These are phyloP conservation scores for Empis livida DNA, from an alignment of 2,888 invertebrate species.

Conservation along the genomic window DNA sequence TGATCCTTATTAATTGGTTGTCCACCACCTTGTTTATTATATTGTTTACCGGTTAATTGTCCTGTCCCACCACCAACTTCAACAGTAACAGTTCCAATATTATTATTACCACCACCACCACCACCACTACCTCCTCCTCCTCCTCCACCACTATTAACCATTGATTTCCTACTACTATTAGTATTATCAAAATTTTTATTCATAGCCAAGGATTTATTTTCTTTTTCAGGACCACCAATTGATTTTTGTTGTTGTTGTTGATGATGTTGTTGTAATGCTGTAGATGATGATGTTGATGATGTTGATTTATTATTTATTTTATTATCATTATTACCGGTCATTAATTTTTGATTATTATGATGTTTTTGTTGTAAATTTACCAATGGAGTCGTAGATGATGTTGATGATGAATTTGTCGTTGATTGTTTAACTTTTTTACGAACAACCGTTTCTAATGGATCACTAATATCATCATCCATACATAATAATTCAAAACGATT, in stretches of 20 bases:
- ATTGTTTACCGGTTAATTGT: background rate
- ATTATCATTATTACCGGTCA: constrained; percentile 4
- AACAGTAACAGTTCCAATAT: background rate
- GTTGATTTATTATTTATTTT: constrained; percentile 11
- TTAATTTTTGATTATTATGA: background rate
- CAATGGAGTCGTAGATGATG: background rate
- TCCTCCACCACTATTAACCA: constrained; percentile 6
- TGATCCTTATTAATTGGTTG: constrained; percentile 3
- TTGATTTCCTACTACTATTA: constrained; percentile 8
- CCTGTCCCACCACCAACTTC: constrained; percentile 18
- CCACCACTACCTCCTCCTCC: constrained; percentile 13
- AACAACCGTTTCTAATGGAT: constrained; percentile 35
- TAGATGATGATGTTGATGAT: background rate
- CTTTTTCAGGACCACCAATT: constrained; percentile 25
- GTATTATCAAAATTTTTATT: constrained; percentile 30
- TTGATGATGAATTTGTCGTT: constrained; percentile 13
- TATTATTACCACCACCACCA: constrained; percentile 14
- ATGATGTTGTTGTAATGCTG: constrained; percentile 5
- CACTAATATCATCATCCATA: constrained; percentile 35
- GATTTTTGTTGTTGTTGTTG: constrained; percentile 5
- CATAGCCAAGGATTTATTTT: constrained; percentile 32
- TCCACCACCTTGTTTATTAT: constrained; percentile 2
- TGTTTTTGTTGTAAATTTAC: background rate
- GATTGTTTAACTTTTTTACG: constrained; percentile 27
- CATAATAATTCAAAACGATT: constrained; percentile 37